These are phyloP conservation scores for Cantharis lateralis DNA, from an alignment of 2,888 invertebrate genomes.

Conservation along the genomic window DNA sequence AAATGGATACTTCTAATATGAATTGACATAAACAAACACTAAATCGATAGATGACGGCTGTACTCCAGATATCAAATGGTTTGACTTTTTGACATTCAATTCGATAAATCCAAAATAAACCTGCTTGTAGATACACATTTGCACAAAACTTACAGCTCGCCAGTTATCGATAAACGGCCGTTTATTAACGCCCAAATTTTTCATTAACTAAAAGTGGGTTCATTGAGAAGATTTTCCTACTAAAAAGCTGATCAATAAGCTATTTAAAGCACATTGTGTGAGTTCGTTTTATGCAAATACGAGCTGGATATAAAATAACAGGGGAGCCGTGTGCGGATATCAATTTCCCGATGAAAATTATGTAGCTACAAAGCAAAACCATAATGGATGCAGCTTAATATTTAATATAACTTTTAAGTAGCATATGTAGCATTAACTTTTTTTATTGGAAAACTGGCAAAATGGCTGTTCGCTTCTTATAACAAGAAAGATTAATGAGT, in stretches of 20 bases:
- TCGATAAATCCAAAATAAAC: conserved; percentile 6
- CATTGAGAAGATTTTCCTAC: background rate
- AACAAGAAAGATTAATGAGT: too few species aligned
- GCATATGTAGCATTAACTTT: background rate
- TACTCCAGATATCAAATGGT: conserved; percentile 12
- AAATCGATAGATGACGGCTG: background rate
- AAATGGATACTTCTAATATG: conserved; percentile 4
- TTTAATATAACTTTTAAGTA: background rate
- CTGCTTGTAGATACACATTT: background rate
- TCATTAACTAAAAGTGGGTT: background rate
- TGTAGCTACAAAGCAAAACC: background rate
- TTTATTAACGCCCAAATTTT: background rate
- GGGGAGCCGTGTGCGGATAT: background rate
- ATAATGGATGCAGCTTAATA: background rate
- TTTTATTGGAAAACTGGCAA: too few species aligned
- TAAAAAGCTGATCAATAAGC: background rate
- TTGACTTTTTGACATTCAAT: conserved; percentile 17
- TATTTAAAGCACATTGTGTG: background rate
- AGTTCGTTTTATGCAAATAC: background rate
- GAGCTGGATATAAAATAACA: background rate
- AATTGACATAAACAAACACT: conserved; percentile 10
- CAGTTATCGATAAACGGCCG: too few species aligned
- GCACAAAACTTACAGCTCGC: background rate
- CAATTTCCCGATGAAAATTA: background rate
- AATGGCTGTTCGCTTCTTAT: too few species aligned